Percentiles rank a stretch among this genome's conserved stretches.
Evolutionary conservation across 1,140 invertebrate species (phyloP).

Genomic region (Trichonephila clavipes): DNA sequence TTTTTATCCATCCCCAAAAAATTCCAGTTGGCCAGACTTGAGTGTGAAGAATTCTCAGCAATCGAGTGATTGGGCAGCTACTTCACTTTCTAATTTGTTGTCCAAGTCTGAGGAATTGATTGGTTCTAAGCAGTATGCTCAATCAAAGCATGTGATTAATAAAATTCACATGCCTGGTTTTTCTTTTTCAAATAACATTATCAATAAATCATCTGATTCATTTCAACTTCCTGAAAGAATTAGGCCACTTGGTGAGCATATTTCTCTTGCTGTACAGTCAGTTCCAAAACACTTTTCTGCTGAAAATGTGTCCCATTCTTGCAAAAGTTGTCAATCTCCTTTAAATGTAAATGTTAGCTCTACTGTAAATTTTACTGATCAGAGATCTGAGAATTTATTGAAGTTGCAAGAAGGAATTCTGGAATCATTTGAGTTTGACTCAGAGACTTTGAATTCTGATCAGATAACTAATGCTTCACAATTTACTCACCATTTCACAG

Average conservation of each 20-base stretch:
- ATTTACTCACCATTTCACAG: background rate
- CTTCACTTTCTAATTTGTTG: background rate
- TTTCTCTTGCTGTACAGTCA: background rate
- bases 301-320: background rate
- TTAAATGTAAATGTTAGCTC: background rate
- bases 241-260: background rate
- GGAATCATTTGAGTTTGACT: conserved; percentile 21
- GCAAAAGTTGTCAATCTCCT: background rate
- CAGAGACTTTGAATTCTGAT: background rate
- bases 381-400: background rate
- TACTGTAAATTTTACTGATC: background rate
- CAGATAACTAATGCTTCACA: background rate
- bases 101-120: conserved; percentile 33
- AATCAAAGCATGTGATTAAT: background rate
- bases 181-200: background rate
- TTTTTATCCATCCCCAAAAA: background rate
- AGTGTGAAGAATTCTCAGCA: background rate
- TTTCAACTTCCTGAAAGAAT: background rate
- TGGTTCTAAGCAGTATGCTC: background rate
- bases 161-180: background rate
- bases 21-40: conserved; percentile 20
- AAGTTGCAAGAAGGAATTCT: background rate
- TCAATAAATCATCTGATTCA: background rate
- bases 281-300: background rate
- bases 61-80: background rate